Base-by-base conservation (phyloP, 2,888 invertebrate genomes). In the Orthosia gracilis region DNA sequence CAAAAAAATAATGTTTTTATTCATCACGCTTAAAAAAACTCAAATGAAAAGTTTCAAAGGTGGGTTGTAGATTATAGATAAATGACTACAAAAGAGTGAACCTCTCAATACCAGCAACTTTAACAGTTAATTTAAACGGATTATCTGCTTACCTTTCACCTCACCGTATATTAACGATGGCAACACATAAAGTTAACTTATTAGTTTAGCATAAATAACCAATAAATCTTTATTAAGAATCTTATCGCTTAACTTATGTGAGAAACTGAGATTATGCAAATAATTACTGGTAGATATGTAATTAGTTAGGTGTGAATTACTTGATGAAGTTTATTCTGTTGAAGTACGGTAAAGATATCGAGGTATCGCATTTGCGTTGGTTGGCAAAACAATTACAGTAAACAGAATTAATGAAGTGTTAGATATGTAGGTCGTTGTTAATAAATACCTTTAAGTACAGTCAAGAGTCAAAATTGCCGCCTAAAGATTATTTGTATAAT, bases 161-260 rank as follows among this genome's bases (percentile, higher is more conserved):
- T 78, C 76, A 5, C 23, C 17, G 12, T 52, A 23, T 68, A 21
- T 75, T 63, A 55, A 68, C 45, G 59, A 68, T 40, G 81, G 21
- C 62, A 66, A 73, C 47, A 31, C 59, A 63, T 59, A 21, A 58
- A 49, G 23, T 45, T 59, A 70, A 49, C 52, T 47, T 26, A 5
- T 7, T 67, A 26, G 63, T 71, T 58, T 50, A 70, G 63, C 80
- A 73, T 78, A 71, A 66, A 73, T 58, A 64, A 47, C 17, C 3
- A 69, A 83, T 79, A 74, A 83, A 81, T 83, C 80, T 75, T 75
- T 83, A 75, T 79, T 80, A 83, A 71, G 52, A 62, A 65, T 23
- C 47, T 52, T 58, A 52, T 73, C 67, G 47, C 65, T 47, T 75
- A 74, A 79, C 40, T 54, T 58, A 85, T 79, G 84, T 71, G 68